Base-by-base conservation (phyloP, 2,797 vertebrate genomes). In the Poecilia wingei region DNA sequence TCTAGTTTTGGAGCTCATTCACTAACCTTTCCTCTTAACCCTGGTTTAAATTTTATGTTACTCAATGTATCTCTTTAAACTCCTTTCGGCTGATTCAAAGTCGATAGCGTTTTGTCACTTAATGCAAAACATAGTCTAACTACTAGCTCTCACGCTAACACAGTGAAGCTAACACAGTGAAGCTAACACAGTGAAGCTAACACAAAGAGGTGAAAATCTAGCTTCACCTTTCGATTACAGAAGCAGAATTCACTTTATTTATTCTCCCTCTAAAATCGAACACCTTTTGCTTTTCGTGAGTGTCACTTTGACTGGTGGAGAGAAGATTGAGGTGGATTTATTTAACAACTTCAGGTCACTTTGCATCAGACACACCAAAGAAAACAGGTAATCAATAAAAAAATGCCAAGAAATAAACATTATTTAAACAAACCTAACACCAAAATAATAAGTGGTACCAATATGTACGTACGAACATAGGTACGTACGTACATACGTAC, bases 81-180 rank as follows among this genome's bases (percentile, higher is more conserved):
- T 73, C 77, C 81, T 69, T 41, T 68, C 79, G 75, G 85, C 86
- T 28, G 79, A 78, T 78, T 85, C 73, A 82, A 43, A 86, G 71
- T 75, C 80, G n/a, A 83, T 71, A 69, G 68, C 4, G 46, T 45
- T 9, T 31, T 1, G n/a, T n/a, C 84, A 81, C 85, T 91, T 88
- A 87, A 18, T 71, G 82, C 79, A 69, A 91, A 25, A 91, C 78
- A 91, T 68, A 79, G 59, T 46, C 47, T 88, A 84, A 92, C 85
- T 88, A 84, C 47, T 3, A 69, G 69, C 75, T 2, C 3, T 81
- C 31, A 3, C 61, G 69, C 75, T 28, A 72, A 28, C 31, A 31
- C 31, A 51, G 55, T 36, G 36, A 75, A 9, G 76, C 31, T 31
- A 31, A 31, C 31, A 31, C 31, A 31, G 55, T 39, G 39, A 75